Conservation (phyloP, 2,888 invertebrate species). For the Nemotelus pantherinus region DNA sequence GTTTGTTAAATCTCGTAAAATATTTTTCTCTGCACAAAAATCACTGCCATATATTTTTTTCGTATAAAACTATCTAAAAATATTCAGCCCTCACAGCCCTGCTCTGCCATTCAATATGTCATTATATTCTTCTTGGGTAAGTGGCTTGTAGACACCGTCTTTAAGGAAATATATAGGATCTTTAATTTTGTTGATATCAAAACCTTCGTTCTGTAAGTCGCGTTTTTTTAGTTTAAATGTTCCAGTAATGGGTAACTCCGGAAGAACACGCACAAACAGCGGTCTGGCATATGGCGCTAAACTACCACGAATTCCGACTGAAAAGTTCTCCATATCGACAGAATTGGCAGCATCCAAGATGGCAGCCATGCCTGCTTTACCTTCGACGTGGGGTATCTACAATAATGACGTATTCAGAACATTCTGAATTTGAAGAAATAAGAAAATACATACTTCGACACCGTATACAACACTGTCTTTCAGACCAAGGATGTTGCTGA, state of each 20-base stretch:
- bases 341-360: slow-evolving; percentile 76
- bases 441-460: slow-evolving; percentile 75
- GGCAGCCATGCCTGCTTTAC: slow-evolving; percentile 94
- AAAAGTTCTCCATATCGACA: slow-evolving; percentile 70
- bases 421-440: not conserved
- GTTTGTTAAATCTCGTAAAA: no score
- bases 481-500: slow-evolving; percentile 79
- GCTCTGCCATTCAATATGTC: slow-evolving; percentile 66
- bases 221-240: slow-evolving; percentile 95
- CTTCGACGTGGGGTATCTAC: slow-evolving; percentile 82
- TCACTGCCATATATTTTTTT: no score
- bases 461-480: slow-evolving; percentile 90
- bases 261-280: slow-evolving; percentile 82
- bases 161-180: slow-evolving; percentile 80
- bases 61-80: no score
- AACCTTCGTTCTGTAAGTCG: slow-evolving; percentile 86
- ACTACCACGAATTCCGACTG: slow-evolving; percentile 73
- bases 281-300: slow-evolving; percentile 90
- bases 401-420: slow-evolving; percentile 42
- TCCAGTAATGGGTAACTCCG: slow-evolving; percentile 81
- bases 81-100: slow-evolving; percentile 65
- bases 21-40: no score
- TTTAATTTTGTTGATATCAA: slow-evolving; percentile 75
- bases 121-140: slow-evolving; percentile 66
- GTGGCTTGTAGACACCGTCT: slow-evolving; percentile 66